These are phyloP conservation scores for Pseudomyrmex pallidus DNA, from an alignment of 1,140 invertebrate species.

Conservation along the genomic window DNA sequence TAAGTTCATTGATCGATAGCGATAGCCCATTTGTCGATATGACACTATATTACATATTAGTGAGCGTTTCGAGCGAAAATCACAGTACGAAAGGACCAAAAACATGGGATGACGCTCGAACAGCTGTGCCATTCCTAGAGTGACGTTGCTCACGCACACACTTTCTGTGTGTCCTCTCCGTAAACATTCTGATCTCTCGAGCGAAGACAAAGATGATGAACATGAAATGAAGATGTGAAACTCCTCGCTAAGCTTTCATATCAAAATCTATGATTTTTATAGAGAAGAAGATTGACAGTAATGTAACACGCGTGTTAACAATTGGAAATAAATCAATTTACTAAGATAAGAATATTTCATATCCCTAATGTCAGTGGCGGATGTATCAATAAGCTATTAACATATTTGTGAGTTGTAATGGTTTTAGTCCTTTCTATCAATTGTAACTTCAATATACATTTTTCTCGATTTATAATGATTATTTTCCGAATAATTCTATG, in stretches of 20 bases:
- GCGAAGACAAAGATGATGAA: not conserved
- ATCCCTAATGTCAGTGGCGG: slow-evolving; percentile 14
- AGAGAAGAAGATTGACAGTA: slow-evolving; percentile 25
- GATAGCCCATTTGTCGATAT: slow-evolving; percentile 37
- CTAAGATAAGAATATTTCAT: not conserved
- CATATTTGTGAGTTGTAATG: not conserved
- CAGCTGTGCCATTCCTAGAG: slow-evolving; percentile 71
- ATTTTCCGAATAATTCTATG: not conserved
- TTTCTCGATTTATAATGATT: not conserved
- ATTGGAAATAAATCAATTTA: slow-evolving; percentile 27
- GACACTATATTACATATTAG: slow-evolving; percentile 34
- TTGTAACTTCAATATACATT: not conserved
- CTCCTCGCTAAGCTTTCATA: slow-evolving; percentile 46
- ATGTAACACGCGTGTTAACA: slow-evolving; percentile 24
- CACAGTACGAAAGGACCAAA: slow-evolving; percentile 46
- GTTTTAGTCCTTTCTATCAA: not conserved
- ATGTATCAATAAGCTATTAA: slow-evolving; percentile 13
- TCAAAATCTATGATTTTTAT: slow-evolving; percentile 57
- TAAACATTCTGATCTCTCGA: slow-evolving; percentile 54
- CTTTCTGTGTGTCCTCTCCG: slow-evolving; percentile 1
- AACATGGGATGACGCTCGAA: slow-evolving; percentile 46
- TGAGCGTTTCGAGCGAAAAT: slow-evolving; percentile 50
- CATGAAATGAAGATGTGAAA: not conserved
- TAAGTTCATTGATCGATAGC: slow-evolving; percentile 59
- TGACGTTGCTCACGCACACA: slow-evolving; percentile 5